Evolutionary conservation across 2,797 vertebrate species (phyloP), one percentile per base, ranked within the genome.

Genomic region (Tachyglossus aculeatus): DNA sequence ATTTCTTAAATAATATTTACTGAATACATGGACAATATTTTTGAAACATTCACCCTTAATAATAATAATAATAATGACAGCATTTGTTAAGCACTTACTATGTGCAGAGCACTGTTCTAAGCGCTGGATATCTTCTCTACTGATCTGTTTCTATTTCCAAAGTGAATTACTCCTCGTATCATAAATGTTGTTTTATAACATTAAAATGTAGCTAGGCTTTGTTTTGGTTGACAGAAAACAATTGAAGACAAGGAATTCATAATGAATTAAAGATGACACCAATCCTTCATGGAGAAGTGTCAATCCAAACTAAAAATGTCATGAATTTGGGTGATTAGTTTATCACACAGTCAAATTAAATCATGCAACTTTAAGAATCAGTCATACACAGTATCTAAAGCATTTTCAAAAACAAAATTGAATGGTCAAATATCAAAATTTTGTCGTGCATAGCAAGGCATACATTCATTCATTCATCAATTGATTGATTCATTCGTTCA

Each of bases 201-300:
- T 59, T 41, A 2, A 76, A 66, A 33, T 41, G 55, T 45, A 44
- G 4, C 29, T 61, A n/a, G 29, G 4, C 24, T 38, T 57, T 50
- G n/a, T 27, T 40, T 55, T 21, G 57, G 4, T 39, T 67, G 36
- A 13, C 34, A 51, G 5, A 55, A 69, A 64, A 3, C 27, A 21
- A 48, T 18, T 74, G 10, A 38, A 61, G 29, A 51, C 27, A 58
- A 67, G 21, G 77, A 73, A 66, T 47, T 38, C 4, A 72, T 58
- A 77, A 72, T 34, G 67, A 68, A 24, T 34, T 67, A 68, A 24
- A 48, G 24, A 27, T 47, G 29, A 24, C 38, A 40, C 66, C 38
- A 64, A 31, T 4, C 36, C 55, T 76, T 50, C 65, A 2, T 53
- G 16, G 61, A 53, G 65, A 60, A 41, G 4, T 80, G 22, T 51